Conservation (phyloP, 2,888 invertebrate species). For the Macrophya alboannulata region DNA sequence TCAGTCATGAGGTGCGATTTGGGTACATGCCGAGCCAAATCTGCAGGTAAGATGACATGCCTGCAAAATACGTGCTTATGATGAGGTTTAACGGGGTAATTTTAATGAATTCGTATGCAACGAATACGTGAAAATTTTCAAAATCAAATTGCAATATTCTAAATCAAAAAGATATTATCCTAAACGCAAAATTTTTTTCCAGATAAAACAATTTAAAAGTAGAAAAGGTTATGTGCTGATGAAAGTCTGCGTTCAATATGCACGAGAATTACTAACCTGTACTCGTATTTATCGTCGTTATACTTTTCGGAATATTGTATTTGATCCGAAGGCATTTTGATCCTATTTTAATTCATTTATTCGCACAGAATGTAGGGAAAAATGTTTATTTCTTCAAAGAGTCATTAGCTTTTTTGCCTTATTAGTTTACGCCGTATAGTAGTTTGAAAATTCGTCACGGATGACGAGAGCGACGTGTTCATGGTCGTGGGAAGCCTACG, state of each 20-base stretch:
- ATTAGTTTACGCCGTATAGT: not conserved
- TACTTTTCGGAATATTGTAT: conserved; percentile 97
- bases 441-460: too few species aligned
- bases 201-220: not conserved
- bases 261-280: conserved; percentile 84
- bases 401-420: not conserved
- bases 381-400: not conserved
- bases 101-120: not conserved
- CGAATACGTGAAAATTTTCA: not conserved
- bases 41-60: conserved; percentile 94
- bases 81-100: not conserved
- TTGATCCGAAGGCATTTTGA: conserved; percentile 87
- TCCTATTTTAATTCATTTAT: conserved; percentile 36
- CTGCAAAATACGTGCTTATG: conserved; percentile 80
- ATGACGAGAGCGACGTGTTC: too few species aligned
- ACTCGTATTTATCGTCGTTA: conserved; percentile 92
- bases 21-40: conserved; percentile 92
- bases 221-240: conserved; percentile 17
- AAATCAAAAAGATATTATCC: not conserved
- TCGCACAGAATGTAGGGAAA: not conserved
- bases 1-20: conserved; percentile 96
- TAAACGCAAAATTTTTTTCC: not conserved
- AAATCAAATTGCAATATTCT: not conserved
- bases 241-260: not conserved
- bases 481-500: too few species aligned